A percentile compares a stretch with the other conserved stretches of the same genome.
Conservation (phyloP, 37 sponge, comb jelly and placozoan species). For the Petrosia ficiformis region DNA sequence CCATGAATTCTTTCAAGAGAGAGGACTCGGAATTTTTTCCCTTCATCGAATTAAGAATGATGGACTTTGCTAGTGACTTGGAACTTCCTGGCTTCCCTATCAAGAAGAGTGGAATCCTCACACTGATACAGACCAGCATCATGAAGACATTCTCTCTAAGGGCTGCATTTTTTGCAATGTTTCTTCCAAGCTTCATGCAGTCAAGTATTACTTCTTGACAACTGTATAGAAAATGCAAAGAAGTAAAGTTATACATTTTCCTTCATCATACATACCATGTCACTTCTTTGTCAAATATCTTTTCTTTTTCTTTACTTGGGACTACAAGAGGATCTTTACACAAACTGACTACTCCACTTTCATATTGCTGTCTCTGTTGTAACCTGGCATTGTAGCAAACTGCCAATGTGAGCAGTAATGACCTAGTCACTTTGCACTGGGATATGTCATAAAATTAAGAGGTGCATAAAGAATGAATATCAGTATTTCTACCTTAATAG, state of each 20-base stretch:
- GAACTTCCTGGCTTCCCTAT: conserved; percentile 82
- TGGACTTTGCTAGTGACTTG: conserved; percentile 69
- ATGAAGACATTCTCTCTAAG: conserved; percentile 76
- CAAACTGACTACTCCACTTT: no score
- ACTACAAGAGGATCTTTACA: no score
- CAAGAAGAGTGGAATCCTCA: conserved; percentile 71
- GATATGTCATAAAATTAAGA: background rate
- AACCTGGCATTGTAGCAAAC: conserved; percentile 46
- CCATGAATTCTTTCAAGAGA: conserved; percentile 29
- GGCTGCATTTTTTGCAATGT: conserved; percentile 65
- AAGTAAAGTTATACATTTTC: background rate
- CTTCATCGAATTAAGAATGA: conserved; percentile 52
- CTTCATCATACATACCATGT: conserved; percentile 21
- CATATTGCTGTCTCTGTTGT: no score
- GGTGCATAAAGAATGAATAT: no score
- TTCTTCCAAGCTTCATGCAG: conserved; percentile 44
- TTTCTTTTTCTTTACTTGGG: conserved; percentile 17
- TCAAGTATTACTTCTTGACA: conserved; percentile 55
- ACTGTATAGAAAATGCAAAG: conserved; percentile 1
- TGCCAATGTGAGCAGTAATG: conserved; percentile 27
- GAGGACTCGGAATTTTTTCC: conserved; percentile 29
- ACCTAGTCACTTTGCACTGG: background rate
- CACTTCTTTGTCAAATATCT: conserved; percentile 42
- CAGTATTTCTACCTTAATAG: no score
- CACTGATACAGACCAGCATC: conserved; percentile 76